A percentile compares a stretch with the other conserved stretches of the same genome.
phyloP scores from a whole-genome alignment of 1,140 invertebrate species.

The Teleogryllus occipitalis region DNA sequence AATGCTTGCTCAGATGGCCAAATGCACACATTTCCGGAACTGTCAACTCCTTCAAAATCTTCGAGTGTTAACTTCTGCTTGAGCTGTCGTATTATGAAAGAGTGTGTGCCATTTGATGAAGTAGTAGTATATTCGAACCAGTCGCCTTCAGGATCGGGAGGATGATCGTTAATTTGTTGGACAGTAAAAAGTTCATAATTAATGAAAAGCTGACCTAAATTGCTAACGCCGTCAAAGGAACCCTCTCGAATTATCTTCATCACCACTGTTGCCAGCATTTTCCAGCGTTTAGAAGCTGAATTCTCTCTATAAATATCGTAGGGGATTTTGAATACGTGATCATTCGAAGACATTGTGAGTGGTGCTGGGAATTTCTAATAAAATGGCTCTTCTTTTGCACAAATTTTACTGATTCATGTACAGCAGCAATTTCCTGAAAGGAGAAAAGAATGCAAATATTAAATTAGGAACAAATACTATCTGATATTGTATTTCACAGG shows the following conservation, averaged over 20 bases:
- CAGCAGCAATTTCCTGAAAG: too few species aligned
- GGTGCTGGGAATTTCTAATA: too few species aligned
- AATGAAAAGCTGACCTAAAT: conserved; percentile 47
- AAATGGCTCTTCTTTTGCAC: too few species aligned
- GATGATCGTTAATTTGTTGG: conserved; percentile 7
- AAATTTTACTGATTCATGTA: too few species aligned
- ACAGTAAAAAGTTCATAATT: conserved; percentile 46
- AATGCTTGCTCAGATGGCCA: conserved; percentile 86
- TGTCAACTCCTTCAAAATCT: conserved; percentile 77
- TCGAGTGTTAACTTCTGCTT: conserved; percentile 53
- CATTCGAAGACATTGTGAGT: too few species aligned
- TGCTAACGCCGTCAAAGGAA: conserved; percentile 22
- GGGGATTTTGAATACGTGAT: too few species aligned
- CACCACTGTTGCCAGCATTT: conserved; percentile 56
- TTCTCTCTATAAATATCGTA: too few species aligned
- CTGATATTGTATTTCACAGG: too few species aligned
- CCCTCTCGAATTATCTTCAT: conserved; percentile 27
- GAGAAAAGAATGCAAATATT: too few species aligned
- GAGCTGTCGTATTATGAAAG: conserved; percentile 47
- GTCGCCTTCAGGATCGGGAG: conserved; percentile 22
- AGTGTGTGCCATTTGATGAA: conserved; percentile 38
- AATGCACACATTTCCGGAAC: conserved; percentile 81
- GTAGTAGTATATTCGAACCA: conserved; percentile 48
- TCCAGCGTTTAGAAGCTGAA: conserved; percentile 43
- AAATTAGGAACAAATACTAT: too few species aligned